These are phyloP conservation scores for Blennius ocellaris DNA, from an alignment of 2,113 vertebrate species.

Conservation along the genomic window DNA sequence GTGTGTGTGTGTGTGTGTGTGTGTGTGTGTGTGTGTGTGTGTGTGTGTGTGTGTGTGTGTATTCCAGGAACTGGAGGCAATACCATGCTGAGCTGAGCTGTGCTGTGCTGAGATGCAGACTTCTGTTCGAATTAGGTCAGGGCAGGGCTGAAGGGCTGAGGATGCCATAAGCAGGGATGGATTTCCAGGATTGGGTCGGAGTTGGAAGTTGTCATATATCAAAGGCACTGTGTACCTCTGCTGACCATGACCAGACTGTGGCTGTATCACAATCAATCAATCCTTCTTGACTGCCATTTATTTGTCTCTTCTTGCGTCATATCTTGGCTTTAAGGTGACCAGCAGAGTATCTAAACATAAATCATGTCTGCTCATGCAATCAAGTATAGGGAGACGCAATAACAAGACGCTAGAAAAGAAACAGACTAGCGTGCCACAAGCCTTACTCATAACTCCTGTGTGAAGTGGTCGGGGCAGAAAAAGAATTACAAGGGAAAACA, in stretches of 20 bases:
- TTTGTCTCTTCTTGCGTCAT: background rate
- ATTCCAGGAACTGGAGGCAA: conserved; percentile 63
- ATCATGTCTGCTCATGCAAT: background rate
- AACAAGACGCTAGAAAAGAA: background rate
- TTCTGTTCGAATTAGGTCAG: conserved; percentile 79
- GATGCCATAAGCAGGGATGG: conserved; percentile 55
- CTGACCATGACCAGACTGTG: background rate
- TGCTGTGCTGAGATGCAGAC: conserved; percentile 62
- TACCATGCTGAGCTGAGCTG: conserved; percentile 72
- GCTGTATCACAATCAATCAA: background rate
- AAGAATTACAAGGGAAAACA: conserved; percentile 33
- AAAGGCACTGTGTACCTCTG: conserved; percentile 9
- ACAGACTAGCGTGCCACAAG: conserved; percentile 1
- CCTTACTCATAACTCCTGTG: conserved; percentile 20
- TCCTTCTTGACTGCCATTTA: background rate
- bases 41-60: conserved; percentile 26
- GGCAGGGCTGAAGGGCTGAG: conserved; percentile 68
- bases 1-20: conserved; percentile 9
- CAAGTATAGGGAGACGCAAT: conserved; percentile 4
- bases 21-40: conserved; percentile 19
- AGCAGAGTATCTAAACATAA: background rate
- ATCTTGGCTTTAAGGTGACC: background rate
- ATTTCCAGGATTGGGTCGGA: conserved; percentile 44
- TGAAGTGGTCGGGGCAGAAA: conserved; percentile 37
- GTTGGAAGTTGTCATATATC: conserved; percentile 32